Evolutionary conservation across 2,888 invertebrate genomes (phyloP), one percentile per base, ranked within the genome.

Genomic region (Epiblema foenella): DNA sequence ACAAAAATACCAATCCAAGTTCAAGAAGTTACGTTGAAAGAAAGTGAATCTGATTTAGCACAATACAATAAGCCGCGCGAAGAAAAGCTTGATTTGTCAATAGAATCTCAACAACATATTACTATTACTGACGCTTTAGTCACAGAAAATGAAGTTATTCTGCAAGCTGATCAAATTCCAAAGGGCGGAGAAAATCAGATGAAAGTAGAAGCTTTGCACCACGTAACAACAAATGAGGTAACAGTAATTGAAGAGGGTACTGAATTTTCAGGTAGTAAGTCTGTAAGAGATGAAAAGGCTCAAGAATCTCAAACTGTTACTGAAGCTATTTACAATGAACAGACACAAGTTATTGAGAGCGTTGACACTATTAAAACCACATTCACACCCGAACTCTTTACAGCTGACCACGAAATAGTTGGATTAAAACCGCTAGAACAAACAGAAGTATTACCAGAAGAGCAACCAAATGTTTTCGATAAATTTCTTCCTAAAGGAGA

Each of bases 141-240:
- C 2, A 83, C 80, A 72, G 91, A 91, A 80, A 86, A 83, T 69
- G 90, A 89, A 76, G 78, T 80, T 59, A 70, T 76, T 24, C 77
- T 89, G 24, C 71, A 74, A 37, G 37, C 75, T n/a, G 75, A 78
- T 71, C 73, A 72, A 29, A 68, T 77, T 37, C 79, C 82, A 9
- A 58, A 66, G 24, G 76, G 70, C 33, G 78, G 80, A 74, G 80
- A 78, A 54, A 84, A 89, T 75, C 76, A 78, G 62, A 42, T 86
- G 11, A 83, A 85, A 69, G 74, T 90, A 10, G 81, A 83, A 75
- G 78, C 85, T 57, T 79, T 78, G 33, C 79, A 83, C 18, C 85
- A 90, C 72, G 73, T 93, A 15, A 88, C 82, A 20, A 90, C 85
- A 12, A 82, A 78, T 65, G 91, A 92, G 83, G 89, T 83, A 5